phyloP scores from a whole-genome alignment of 1,140 invertebrate genomes.

The Aradophagus sp. region DNA sequence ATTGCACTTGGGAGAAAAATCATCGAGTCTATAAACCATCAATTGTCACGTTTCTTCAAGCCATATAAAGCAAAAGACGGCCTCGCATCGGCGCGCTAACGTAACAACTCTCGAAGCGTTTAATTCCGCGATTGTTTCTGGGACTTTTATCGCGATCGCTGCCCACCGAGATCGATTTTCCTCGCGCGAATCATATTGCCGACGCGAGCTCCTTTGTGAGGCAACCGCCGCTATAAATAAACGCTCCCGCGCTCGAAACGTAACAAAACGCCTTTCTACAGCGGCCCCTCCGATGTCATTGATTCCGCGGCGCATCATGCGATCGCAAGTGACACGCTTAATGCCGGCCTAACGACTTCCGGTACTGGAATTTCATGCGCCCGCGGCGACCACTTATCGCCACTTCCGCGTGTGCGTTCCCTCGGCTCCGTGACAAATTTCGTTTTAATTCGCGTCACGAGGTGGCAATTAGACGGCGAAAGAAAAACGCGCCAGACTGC shows the following conservation, averaged over 20 bases:
- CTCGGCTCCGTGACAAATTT: slow-evolving; percentile 33
- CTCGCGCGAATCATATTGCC: slow-evolving; percentile 5
- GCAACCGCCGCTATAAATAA: slow-evolving; percentile 41
- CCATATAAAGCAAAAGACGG: too few relatives aligned
- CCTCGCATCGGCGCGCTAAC: too few relatives aligned
- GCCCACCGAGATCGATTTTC: slow-evolving; percentile 23
- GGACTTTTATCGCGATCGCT: slow-evolving; percentile 32
- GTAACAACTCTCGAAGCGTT: too few relatives aligned
- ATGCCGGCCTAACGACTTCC: slow-evolving; percentile 27
- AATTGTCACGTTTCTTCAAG: too few relatives aligned
- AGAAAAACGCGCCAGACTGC: neutral
- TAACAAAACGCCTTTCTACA: slow-evolving; percentile 41
- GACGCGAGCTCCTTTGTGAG: too few relatives aligned
- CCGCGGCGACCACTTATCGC: slow-evolving; percentile 14
- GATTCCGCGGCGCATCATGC: slow-evolving; percentile 32
- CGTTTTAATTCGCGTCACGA: slow-evolving; percentile 28
- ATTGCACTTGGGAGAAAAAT: too few relatives aligned
- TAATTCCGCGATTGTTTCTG: slow-evolving; percentile 31
- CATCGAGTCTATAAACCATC: too few relatives aligned
- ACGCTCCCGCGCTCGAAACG: slow-evolving; percentile 28
- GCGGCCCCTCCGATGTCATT: slow-evolving; percentile 30
- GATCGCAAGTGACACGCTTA: slow-evolving; percentile 29
- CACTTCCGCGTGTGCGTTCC: slow-evolving; percentile 2
- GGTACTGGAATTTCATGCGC: slow-evolving; percentile 37
- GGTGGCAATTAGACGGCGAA: too few relatives aligned